Base-by-base conservation (phyloP, 2,797 vertebrate species). In the Chanos chanos region DNA sequence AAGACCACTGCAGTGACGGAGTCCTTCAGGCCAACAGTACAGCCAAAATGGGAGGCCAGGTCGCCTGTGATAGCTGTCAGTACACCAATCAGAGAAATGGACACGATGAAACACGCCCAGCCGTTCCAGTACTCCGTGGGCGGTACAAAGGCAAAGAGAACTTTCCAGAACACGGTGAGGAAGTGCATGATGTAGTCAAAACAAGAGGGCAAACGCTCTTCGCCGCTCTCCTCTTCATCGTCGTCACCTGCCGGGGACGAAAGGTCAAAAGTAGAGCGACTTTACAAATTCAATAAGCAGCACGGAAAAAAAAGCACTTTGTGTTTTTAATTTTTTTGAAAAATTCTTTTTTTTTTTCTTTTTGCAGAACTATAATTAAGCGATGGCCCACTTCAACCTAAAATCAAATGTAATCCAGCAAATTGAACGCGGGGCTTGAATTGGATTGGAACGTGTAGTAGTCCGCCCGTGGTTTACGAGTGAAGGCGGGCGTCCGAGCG, bases 111-210 rank as follows among this genome's bases (percentile, higher is more conserved):
- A 81, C 92, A 92, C 55, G 92, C 92, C 92, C 92, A 93, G 72
- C 92, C 92, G 1, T 91, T 92, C 92, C 91, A 93, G 82, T 93
- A 93, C 77, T 93, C 92, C 0, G 91, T 93, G 48, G 92, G 92
- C 0, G 92, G 92, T 30, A 93, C 92, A 2, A 92, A 93, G 44
- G 92, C 92, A 0, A 93, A 90, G 68, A 92, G 86, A 24, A 92
- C 90, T 79, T 92, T 92, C 91, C 91, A 92, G 88, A 92, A 92
- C 51, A 93, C 92, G 0, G 91, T 93, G 69, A 93, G 90, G 85
- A 93, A 93, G 79, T 93, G 92, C 92, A 93, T 93, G 86, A 93
- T 93, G 85, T 93, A 93, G 78, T 93, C 92, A 18, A 92, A 93
- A 81, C 92, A 93, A 64, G 91, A 93, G 0, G 91, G 92, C 56